phyloP scores from a whole-genome alignment of 2,888 invertebrate species.

The Lysandra coridon region DNA sequence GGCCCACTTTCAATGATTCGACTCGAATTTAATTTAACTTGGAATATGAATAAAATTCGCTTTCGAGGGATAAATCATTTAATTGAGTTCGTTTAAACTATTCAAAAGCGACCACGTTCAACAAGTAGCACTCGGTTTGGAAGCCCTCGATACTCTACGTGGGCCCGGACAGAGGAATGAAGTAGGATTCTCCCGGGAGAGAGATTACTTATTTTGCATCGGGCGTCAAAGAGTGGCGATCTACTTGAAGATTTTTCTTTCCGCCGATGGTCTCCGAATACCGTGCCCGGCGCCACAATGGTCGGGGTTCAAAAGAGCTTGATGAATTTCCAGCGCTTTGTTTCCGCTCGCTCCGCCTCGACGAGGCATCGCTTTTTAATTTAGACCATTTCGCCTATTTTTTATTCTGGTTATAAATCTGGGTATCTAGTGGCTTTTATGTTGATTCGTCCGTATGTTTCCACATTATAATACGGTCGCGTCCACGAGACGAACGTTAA shows the following conservation, averaged over 20 bases:
- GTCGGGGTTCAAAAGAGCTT: conserved; percentile 75
- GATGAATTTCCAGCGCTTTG: conserved; percentile 77
- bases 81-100: conserved; percentile 64
- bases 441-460: conserved; percentile 45
- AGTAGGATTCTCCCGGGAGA: conserved; percentile 60
- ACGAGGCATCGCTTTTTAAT: conserved; percentile 78
- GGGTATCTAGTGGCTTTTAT: conserved; percentile 54
- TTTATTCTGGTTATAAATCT: conserved; percentile 72
- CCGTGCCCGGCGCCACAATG: conserved; percentile 68
- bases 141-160: conserved; percentile 62
- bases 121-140: conserved; percentile 63
- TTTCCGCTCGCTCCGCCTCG: conserved; percentile 73
- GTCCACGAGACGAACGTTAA: conserved; percentile 40
- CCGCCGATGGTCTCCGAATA: conserved; percentile 68
- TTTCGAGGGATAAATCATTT: conserved; percentile 50
- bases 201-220: conserved; percentile 68
- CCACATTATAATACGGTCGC: conserved; percentile 43
- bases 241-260: conserved; percentile 71
- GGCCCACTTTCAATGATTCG: conserved; percentile 32
- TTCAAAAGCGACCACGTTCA: conserved; percentile 65
- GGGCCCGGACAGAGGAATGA: conserved; percentile 64
- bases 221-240: conserved; percentile 75
- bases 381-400: conserved; percentile 72
- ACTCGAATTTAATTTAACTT: conserved; percentile 31
- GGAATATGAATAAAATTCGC: conserved; percentile 40